Evolutionary conservation across 2,888 invertebrate genomes (phyloP).

Genomic region (Tolmerus cingulatus): DNA sequence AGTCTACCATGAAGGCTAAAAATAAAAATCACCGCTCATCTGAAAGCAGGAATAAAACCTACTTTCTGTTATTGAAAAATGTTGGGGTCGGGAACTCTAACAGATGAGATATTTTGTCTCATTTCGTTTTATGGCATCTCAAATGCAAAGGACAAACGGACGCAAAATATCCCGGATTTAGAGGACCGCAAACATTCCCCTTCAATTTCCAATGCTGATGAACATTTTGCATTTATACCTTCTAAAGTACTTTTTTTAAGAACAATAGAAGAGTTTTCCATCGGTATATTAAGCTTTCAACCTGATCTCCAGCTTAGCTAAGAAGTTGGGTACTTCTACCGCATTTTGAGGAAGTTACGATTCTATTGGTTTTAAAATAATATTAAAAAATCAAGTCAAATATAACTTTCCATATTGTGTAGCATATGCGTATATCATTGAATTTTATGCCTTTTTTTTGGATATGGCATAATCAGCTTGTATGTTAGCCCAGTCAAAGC

Average conservation of each 20-base stretch:
- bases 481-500: too few relatives aligned
- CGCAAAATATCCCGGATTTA: not conserved
- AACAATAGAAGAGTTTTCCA: not conserved
- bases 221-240: not conserved
- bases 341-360: not conserved
- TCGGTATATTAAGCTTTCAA: not conserved
- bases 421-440: too few relatives aligned
- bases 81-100: not conserved
- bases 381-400: too few relatives aligned
- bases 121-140: not conserved
- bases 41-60: not conserved
- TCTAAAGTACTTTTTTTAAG: not conserved
- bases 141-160: not conserved
- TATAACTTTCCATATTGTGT: too few relatives aligned
- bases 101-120: not conserved
- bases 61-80: not conserved
- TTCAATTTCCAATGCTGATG: not conserved
- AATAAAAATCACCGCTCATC: not conserved
- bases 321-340: not conserved
- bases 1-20: not conserved
- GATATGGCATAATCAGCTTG: too few relatives aligned
- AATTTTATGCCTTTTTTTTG: too few relatives aligned
- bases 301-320: slow-evolving; percentile 3
- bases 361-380: too few relatives aligned
- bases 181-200: not conserved